Base-by-base conservation (phyloP, 2,113 vertebrate genomes). In the Periophthalmus modestus region DNA sequence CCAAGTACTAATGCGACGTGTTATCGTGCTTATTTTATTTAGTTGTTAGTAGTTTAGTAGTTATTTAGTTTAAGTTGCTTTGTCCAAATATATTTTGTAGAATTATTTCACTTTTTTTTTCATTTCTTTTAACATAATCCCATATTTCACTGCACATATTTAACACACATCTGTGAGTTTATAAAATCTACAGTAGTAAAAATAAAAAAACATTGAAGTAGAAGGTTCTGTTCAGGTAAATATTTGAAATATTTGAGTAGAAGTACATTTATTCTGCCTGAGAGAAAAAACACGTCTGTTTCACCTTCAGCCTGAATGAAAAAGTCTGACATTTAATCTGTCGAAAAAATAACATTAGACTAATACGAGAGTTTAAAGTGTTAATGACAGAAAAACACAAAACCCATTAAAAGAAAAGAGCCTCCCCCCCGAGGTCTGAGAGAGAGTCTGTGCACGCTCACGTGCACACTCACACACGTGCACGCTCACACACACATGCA, bases 361-460 rank as follows among this genome's bases (percentile, higher is more conserved):
- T 43, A 65, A 65, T 15, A 59, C 23, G 1, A 3, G 24, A 34
- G 43, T 65, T 13, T 11, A 63, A 34, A 43, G 77, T 86, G 69
- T 81, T 78, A 89, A 85, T 83, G 85, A 73, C 81, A 43, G 33
- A 74, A 79, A 91, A 89, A 90, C 87, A 88, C 85, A 87, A 82
- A 89, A 88, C 84, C 85, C 85, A 88, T 83, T 83, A 81, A 85
- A 85, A 86, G 82, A 86, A 89, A 86, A 81, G 75, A 77, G 77
- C 84, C 84, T 90, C 19, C 85, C 19, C 85, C 59, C 84, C 85
- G 74, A 0, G 83, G 86, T 79, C 86, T 85, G 87, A 85, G 84
- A 21, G 77, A 82, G 88, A 89, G 88, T 67, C 34, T 73, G 80
- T 75, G 76, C 77, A 73, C 5, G 43, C 80, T 73, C 19, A 54